Evolutionary conservation across 2,113 vertebrate genomes (phyloP).

Genomic region (Campylomormyrus tamandua): DNA sequence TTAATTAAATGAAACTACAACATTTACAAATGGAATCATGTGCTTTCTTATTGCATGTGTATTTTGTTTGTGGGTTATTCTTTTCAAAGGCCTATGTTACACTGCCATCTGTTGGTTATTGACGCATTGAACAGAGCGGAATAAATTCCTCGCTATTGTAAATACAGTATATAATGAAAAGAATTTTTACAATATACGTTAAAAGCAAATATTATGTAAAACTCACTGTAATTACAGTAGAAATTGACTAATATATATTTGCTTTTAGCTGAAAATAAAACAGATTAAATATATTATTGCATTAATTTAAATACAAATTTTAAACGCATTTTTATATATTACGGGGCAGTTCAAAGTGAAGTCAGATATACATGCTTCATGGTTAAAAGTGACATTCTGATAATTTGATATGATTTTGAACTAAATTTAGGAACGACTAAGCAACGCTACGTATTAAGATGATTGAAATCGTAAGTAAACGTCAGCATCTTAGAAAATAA

Average conservation of each 20-base stretch:
- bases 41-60: background rate
- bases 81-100: background rate
- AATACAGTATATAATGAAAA: background rate
- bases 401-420: background rate
- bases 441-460: background rate
- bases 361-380: background rate
- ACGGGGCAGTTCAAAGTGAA: background rate
- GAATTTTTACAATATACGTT: background rate
- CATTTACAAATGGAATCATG: background rate
- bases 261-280: background rate
- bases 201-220: background rate
- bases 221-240: background rate
- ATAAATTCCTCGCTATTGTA: background rate
- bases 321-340: too few relatives aligned
- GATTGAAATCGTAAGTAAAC: background rate
- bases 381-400: background rate
- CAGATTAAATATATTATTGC: background rate
- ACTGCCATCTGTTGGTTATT: constrained; percentile 16
- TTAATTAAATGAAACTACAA: background rate
- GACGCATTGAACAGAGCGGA: background rate
- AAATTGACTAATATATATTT: background rate
- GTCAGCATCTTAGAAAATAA: background rate
- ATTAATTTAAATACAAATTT: background rate
- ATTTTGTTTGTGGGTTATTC: background rate
- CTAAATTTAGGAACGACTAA: background rate